These are phyloP conservation scores for Cuniculus paca DNA, from an alignment of 2,797 vertebrate species.

Conservation along the genomic window DNA sequence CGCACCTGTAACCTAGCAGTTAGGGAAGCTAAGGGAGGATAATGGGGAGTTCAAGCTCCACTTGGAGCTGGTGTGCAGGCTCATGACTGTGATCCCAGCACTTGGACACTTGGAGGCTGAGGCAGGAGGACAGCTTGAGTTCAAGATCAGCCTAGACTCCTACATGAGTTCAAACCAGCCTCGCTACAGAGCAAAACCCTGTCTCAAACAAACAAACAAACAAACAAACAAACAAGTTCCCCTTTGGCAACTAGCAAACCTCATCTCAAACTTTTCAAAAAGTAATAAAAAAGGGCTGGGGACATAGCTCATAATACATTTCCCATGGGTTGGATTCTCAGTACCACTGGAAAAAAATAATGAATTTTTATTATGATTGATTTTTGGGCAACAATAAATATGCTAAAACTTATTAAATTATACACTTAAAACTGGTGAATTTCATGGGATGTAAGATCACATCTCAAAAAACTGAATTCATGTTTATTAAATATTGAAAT, in stretches of 20 bases:
- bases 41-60: background rate
- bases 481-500: conserved; percentile 37
- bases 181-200: background rate
- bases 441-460: background rate
- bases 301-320: background rate
- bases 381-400: background rate
- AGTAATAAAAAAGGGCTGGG: background rate
- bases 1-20: background rate
- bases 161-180: background rate
- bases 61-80: background rate
- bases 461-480: conserved; percentile 37
- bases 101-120: background rate
- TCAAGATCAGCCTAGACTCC: background rate
- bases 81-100: background rate
- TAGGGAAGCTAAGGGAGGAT: background rate
- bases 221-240: background rate
- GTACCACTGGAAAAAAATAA: background rate
- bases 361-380: background rate
- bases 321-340: background rate
- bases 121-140: background rate
- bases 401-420: background rate
- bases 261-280: background rate
- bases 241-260: background rate
- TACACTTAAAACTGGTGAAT: background rate
- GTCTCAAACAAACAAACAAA: background rate